A percentile compares a stretch with the other conserved stretches of the same genome.
Conservation (phyloP, 2,797 vertebrate genomes). For the Philypnodon macrostomus region DNA sequence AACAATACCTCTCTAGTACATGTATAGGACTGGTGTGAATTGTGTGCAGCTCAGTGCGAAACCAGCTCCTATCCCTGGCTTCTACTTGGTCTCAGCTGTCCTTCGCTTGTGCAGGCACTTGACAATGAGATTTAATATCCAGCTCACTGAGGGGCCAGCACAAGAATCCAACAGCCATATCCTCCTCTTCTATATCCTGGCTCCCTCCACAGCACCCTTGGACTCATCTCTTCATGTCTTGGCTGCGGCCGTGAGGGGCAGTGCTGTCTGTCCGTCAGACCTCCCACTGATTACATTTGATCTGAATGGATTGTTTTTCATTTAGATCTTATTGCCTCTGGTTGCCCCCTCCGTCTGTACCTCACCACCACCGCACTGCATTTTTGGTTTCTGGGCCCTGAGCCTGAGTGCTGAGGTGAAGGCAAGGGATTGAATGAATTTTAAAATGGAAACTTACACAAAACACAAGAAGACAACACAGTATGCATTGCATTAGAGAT, state of each 20-base stretch:
- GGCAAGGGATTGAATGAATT: slow-evolving; percentile 37
- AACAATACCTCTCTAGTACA: too few relatives aligned
- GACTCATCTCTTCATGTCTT: slow-evolving; percentile 35
- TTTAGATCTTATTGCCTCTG: slow-evolving; percentile 73
- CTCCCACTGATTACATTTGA: slow-evolving; percentile 73
- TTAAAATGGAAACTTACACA: slow-evolving; percentile 20
- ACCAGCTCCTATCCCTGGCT: slow-evolving; percentile 49
- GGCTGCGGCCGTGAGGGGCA: slow-evolving; percentile 56
- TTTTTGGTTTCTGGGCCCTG: slow-evolving; percentile 33
- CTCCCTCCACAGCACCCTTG: too few relatives aligned
- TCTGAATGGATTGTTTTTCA: slow-evolving; percentile 79
- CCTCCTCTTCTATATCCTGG: slow-evolving; percentile 67
- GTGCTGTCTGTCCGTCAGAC: slow-evolving; percentile 65
- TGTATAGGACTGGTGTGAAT: slow-evolving; percentile 8
- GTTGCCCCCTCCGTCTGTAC: slow-evolving; percentile 45
- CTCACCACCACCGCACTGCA: slow-evolving; percentile 20
- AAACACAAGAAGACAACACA: not conserved
- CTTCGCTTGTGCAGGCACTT: slow-evolving; percentile 87
- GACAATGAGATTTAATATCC: slow-evolving; percentile 92
- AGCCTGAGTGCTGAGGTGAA: slow-evolving; percentile 33
- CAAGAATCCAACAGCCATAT: slow-evolving; percentile 52
- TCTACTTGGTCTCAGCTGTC: slow-evolving; percentile 82
- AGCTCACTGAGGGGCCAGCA: slow-evolving; percentile 84
- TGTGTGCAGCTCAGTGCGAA: slow-evolving; percentile 27
- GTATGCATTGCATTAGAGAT: slow-evolving; percentile 26